Base-by-base conservation (phyloP, 2,797 vertebrate species). In the Tachyglossus aculeatus region DNA sequence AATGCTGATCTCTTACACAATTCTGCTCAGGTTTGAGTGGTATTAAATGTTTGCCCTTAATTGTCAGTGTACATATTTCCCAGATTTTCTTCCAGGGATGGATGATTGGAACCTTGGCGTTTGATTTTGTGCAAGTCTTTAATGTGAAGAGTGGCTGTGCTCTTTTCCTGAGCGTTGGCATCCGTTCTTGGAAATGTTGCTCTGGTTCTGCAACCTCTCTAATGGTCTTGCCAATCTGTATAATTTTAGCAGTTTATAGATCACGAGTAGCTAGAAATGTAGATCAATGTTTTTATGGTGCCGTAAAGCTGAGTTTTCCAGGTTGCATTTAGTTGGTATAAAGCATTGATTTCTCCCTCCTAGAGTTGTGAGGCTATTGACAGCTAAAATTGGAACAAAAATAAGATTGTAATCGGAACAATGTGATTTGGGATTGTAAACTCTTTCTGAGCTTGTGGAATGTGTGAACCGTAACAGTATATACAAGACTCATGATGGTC, bases 331-430 rank as follows among this genome's bases (percentile, higher is more conserved):
- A 38, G 57, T 33, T 40, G 57, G 60, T 55, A 64, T 33, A 29
- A 43, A 52, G 31, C 45, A 72, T 69, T 48, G 70, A 61, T 72
- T 74, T 77, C 55, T 47, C 53, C 22, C 41, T 54, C 57, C 51
- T 59, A 77, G 43, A 43, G 36, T 29, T 50, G 24, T 32, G 24
- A 56, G 53, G 57, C 53, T 71, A 55, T 9, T 31, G 55, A 31
- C 14, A 19, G 29, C 63, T 7, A 32, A 27, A 65, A 44, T 12
- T 13, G 25, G 18, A 31, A 21, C 53, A 13, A 13, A 34, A 43
- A 7, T 7, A 25, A 3, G 18, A 22, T 25, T 24, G 31, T 33
- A 16, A 24, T 40, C 52, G 19, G 45, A 48, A 48, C 31, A 10
- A 19, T 48, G 5, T 48, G 9, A 27, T 48, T 48, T 27, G 31